Base-by-base conservation (phyloP, 1,140 invertebrate genomes). In the Anastatus disparis region DNA sequence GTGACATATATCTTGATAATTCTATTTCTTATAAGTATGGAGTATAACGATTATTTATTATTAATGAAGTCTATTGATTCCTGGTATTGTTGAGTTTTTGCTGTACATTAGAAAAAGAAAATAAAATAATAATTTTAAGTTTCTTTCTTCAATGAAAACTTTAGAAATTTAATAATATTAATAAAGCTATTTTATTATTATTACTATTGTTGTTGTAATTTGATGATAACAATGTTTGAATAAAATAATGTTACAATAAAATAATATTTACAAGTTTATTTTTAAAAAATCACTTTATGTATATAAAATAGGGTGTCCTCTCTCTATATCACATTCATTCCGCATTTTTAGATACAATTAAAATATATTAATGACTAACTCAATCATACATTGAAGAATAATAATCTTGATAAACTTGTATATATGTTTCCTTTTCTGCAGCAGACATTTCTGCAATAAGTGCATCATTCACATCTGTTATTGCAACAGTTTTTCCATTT, bases 371-470 rank as follows among this genome's bases (percentile, higher is more conserved):
- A 22, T 29, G 9, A 22, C 22, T 10, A 12, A 24, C 52, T 85
- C 86, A 90, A 78, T 90, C 89, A 75, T 92, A 93, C 86, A 94
- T 93, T 80, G 93, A 91, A 71, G 93, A 93, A 81, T 96, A 97
- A 84, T 95, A 93, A 82, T 98, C 95, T 84, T 97, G 95, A 81
- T 96, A 97, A 10, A 95, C 89, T 84, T 96, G 92, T 76, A 97
- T 97, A 82, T 98, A 98, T 29, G 93, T 91, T 81, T 97, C 95
- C 85, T 97, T 98, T 82, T 99, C 96, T 20, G 91, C 86, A 4
- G 94, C 91, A 13, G 94, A 95, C 97, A 99, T 98, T 84, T 93
- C 90, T 0, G 91, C 91, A 73, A 98, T 95, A 75, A 97, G 87
- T 61, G 92, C 90, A 81, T 96, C 94, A 75, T 93, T 92, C 3